Percentiles rank a stretch among this genome's conserved stretches.
phyloP scores from a whole-genome alignment of 1,140 invertebrate genomes.

The Bombus superbus region DNA sequence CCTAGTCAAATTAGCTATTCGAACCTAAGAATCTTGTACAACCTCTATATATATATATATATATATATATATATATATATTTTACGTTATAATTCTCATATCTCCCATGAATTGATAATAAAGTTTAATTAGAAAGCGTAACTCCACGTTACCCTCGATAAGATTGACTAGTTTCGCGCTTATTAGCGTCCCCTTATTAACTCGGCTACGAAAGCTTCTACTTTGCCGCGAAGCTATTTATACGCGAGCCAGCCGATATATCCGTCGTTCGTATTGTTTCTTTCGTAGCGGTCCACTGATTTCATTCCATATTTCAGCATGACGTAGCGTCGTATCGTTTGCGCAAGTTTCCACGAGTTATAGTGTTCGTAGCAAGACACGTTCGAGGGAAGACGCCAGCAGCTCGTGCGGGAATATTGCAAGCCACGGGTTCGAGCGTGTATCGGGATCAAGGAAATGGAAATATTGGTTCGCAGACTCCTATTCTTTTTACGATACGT shows the following conservation, averaged over 20 bases:
- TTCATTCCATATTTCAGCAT: neutral
- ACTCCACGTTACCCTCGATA: too few species aligned
- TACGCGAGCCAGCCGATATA: neutral
- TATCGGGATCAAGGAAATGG: slow-evolving; percentile 15
- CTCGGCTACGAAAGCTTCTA: too few species aligned
- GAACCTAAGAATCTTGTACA: too few species aligned
- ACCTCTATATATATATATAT: too few species aligned
- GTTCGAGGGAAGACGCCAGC: neutral
- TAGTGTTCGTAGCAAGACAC: neutral
- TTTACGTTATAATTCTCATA: too few species aligned
- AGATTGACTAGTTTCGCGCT: too few species aligned
- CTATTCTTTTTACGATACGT: neutral
- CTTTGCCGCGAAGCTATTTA: neutral
- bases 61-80: too few species aligned
- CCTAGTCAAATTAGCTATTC: accelerated
- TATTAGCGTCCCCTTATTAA: too few species aligned
- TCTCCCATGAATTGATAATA: too few species aligned
- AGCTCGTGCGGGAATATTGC: slow-evolving; percentile 28
- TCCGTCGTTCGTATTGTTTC: neutral
- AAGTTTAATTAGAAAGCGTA: too few species aligned
- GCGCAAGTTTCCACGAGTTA: neutral
- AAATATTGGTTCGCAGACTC: slow-evolving; percentile 23
- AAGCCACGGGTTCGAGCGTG: neutral
- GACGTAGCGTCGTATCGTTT: neutral
- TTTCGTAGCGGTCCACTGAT: neutral